These are phyloP conservation scores for Hyperoplus immaculatus DNA, from an alignment of 2,797 vertebrate species.

Conservation along the genomic window DNA sequence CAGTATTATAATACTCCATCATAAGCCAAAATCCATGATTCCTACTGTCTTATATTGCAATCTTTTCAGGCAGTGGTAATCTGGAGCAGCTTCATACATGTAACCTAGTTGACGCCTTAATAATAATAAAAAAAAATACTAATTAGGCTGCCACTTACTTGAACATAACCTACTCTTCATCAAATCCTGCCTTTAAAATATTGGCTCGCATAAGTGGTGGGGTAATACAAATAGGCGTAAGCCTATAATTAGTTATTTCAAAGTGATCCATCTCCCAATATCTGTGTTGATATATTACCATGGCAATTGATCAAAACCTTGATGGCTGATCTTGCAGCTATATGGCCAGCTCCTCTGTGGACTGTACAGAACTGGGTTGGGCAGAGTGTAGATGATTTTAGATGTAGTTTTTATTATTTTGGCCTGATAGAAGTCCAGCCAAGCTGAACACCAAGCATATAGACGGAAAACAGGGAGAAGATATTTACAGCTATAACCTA, in stretches of 20 bases:
- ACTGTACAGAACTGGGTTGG: constrained; percentile 15
- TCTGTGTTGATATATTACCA: neutral
- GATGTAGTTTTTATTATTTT: constrained; percentile 12
- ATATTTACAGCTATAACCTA: neutral
- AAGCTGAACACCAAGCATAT: neutral
- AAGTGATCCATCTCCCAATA: constrained; percentile 10
- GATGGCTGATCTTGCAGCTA: neutral
- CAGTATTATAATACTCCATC: neutral
- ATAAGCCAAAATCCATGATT: constrained; percentile 17
- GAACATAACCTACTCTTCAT: neutral
- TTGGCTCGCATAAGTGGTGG: neutral
- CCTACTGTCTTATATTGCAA: neutral
- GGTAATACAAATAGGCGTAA: constrained; percentile 10
- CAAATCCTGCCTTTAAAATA: constrained; percentile 18
- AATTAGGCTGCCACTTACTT: constrained; percentile 25
- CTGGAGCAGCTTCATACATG: constrained; percentile 10
- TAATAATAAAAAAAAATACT: neutral
- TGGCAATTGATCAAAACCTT: neutral
- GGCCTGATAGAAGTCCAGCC: constrained; percentile 23
- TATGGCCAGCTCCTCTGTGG: neutral
- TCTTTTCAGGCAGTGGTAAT: constrained; percentile 1
- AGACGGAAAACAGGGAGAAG: neutral
- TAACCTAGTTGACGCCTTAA: constrained; percentile 3
- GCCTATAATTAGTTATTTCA: constrained; percentile 16
- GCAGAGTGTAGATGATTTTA: neutral